Base-by-base conservation (phyloP, 2,797 vertebrate species). In the Vireo griseus region DNA sequence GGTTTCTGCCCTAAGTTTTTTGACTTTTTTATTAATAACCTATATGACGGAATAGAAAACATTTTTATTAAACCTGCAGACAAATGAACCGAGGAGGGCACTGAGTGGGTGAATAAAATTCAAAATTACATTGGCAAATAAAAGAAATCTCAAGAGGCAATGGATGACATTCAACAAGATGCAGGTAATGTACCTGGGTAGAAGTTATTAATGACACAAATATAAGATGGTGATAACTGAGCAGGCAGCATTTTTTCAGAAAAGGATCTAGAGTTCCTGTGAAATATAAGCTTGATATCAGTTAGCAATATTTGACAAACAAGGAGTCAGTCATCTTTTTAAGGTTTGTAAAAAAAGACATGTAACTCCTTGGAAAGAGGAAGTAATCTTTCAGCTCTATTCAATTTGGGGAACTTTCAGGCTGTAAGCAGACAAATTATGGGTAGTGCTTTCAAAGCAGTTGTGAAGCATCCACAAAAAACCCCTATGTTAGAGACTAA, bases 1-100 rank as follows among this genome's bases (percentile, higher is more conserved):
- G 12, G 66, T 68, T 94, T 87, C 75, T 95, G 72, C 19, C 72
- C 75, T 25, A 25, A 89, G 42, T 74, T 92, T 92, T 50, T 77
- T 83, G 58, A 80, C 35, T 37, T 94, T 77, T 88, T 83, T 66
- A 83, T 88, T 91, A 94, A 88, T 68, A 90, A 90, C 8, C 6
- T 65, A 65, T 52, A 79, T 48, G 45, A 90, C 55, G 39, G 45
- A 91, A 69, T 16, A 85, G 61, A 94, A 96, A 94, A 90, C 28
- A 61, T 63, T 65, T 80, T 90, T 88, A 88, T 83, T 91, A 78
- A 86, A 94, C 65, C 47, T 74, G 65, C 21, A 88, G 65, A 80
- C n/a, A 91, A 54, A 61, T 26, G 42, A 95, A 92, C 61, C 39
- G 80, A 74, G 54, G 17, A 92, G 66, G 39, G 61, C 71, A 94